A percentile compares a stretch with the other conserved stretches of the same genome.
phyloP scores from a whole-genome alignment of 1,140 invertebrate genomes.

The Leptinotarsa lineolata region DNA sequence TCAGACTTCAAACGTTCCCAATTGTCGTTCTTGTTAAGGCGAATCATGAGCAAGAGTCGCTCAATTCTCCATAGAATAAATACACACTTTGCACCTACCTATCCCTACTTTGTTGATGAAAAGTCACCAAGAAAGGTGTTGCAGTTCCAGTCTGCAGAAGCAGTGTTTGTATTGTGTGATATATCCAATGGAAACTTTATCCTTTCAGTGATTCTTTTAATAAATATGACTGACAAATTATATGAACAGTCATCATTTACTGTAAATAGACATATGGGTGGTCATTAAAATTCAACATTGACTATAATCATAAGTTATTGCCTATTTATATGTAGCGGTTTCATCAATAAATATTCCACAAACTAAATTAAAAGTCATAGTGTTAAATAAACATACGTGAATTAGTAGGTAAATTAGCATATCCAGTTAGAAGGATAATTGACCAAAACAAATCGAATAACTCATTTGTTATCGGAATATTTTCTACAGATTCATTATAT shows the following conservation, averaged over 20 bases:
- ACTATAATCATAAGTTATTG: not conserved
- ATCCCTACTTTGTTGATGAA: too few species aligned
- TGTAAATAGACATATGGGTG: not conserved
- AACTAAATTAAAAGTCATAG: conserved; percentile 4
- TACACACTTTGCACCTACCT: too few species aligned
- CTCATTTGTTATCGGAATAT: too few species aligned
- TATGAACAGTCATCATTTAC: conserved; percentile 2
- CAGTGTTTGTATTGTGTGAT: not conserved
- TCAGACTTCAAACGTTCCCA: too few species aligned
- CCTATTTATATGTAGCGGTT: conserved; percentile 2
- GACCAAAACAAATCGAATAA: not conserved
- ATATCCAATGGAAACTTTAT: not conserved
- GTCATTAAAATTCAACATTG: not conserved
- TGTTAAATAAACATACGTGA: not conserved
- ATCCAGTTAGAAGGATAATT: not conserved
- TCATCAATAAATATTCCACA: not conserved
- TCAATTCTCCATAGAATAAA: too few species aligned
- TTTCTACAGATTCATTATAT: too few species aligned
- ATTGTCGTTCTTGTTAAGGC: too few species aligned
- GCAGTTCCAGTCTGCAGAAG: too few species aligned
- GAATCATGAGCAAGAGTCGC: too few species aligned
- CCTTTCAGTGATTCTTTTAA: not conserved
- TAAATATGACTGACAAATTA: not conserved
- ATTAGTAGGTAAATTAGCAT: not conserved
- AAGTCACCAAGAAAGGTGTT: too few species aligned